Percentiles rank a stretch among this genome's conserved stretches.
Conservation (phyloP, 2,888 invertebrate genomes). For the Ormyrus nitidulus region DNA sequence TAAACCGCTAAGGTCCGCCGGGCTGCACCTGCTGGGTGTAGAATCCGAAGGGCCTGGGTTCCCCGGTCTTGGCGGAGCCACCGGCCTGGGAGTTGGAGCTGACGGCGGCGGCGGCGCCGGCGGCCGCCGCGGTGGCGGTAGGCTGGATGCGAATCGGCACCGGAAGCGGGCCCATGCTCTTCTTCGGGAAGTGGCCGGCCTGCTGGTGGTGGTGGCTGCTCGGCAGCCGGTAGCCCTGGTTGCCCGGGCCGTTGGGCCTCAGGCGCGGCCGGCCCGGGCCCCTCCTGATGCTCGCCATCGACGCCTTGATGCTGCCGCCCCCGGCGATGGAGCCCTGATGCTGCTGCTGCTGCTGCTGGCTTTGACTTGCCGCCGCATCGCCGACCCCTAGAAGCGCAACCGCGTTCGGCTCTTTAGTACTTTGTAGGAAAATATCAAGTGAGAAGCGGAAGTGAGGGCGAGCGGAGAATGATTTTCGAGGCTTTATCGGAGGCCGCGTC, state of each 20-base stretch:
- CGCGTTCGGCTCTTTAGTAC: neutral
- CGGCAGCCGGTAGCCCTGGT: conserved; percentile 78
- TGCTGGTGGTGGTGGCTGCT: conserved; percentile 51
- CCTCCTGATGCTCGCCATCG: conserved; percentile 75
- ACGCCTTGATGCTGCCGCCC: neutral
- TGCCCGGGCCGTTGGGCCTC: conserved; percentile 81
- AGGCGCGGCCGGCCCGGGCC: conserved; percentile 84
- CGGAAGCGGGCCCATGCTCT: conserved; percentile 62
- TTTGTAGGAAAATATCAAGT: neutral
- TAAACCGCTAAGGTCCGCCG: conserved; percentile 42
- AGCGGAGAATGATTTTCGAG: no score
- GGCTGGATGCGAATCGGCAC: conserved; percentile 72
- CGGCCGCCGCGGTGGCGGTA: neutral
- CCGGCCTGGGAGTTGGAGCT: neutral
- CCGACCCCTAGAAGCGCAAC: conserved; percentile 5
- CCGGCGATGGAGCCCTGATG: conserved; percentile 19
- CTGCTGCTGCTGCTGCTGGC: conserved; percentile 12
- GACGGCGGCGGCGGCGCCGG: neutral
- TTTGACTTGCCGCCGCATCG: neutral
- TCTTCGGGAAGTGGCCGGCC: conserved; percentile 60
- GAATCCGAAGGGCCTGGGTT: conserved; percentile 71
- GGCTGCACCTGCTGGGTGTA: conserved; percentile 68
- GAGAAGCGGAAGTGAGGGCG: neutral
- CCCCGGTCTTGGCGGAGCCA: conserved; percentile 32
- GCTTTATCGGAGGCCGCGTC: no score